A percentile compares a stretch with the other conserved stretches of the same genome.
These are phyloP conservation scores for Alloscopus bannaensis DNA, from an alignment of 2,888 invertebrate species.

Conservation along the genomic window DNA sequence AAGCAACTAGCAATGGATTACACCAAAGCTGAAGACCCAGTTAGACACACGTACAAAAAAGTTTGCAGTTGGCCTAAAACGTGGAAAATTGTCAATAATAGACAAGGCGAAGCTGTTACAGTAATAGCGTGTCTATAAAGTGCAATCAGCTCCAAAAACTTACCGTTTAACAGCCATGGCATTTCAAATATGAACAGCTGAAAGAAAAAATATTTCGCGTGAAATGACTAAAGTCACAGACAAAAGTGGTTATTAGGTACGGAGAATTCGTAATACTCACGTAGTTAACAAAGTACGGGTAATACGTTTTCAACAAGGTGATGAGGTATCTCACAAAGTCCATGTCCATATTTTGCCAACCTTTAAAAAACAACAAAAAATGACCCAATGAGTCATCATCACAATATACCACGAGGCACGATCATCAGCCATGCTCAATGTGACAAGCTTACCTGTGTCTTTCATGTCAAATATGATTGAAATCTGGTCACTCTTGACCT, in stretches of 20 bases:
- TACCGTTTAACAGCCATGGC: conserved; percentile 94
- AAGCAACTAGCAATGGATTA: too few species aligned
- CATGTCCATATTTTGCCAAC: conserved; percentile 92
- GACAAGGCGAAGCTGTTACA: too few species aligned
- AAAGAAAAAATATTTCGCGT: background rate
- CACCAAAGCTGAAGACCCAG: too few species aligned
- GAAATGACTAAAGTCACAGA: background rate
- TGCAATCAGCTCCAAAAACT: too few species aligned
- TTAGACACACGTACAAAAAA: too few species aligned
- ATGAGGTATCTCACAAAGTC: conserved; percentile 93
- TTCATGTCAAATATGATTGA: conserved; percentile 94
- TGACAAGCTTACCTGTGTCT: conserved; percentile 79
- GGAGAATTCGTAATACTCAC: conserved; percentile 76
- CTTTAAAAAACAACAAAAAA: too few species aligned
- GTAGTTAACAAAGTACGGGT: conserved; percentile 90
- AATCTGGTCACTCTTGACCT: conserved; percentile 85
- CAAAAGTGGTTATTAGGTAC: background rate
- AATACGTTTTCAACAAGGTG: conserved; percentile 89
- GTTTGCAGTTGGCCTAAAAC: too few species aligned
- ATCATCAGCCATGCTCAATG: too few species aligned
- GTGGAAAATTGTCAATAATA: too few species aligned
- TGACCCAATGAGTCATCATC: too few species aligned
- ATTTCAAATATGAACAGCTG: conserved; percentile 87
- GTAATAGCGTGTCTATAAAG: too few species aligned
- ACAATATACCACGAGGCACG: too few species aligned